These are phyloP conservation scores for Parascotia fuliginaria DNA, from an alignment of 2,888 invertebrate genomes.

Conservation along the genomic window DNA sequence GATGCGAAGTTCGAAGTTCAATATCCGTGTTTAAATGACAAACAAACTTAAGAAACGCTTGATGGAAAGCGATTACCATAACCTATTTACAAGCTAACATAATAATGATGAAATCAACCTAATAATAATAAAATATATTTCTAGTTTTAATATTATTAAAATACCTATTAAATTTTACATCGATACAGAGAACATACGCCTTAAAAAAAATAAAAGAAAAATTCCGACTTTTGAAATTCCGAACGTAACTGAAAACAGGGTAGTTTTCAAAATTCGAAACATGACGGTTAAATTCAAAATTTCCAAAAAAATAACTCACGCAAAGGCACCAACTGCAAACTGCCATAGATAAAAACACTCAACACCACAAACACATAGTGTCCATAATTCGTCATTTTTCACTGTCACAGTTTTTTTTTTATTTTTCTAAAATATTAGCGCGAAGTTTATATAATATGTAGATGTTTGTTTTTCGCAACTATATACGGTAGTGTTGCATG, in stretches of 20 bases:
- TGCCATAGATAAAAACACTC: constrained; percentile 64
- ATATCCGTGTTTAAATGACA: no score
- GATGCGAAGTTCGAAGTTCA: no score
- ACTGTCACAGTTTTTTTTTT: neutral
- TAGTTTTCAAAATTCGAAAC: neutral
- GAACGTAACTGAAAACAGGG: neutral
- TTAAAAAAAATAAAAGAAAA: no score
- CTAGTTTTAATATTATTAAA: no score
- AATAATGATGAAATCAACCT: no score
- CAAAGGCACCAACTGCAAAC: constrained; percentile 69
- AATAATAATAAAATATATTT: no score
- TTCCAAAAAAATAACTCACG: constrained; percentile 63
- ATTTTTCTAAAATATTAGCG: neutral
- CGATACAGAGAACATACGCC: no score
- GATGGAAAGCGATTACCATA: no score
- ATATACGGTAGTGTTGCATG: constrained; percentile 42
- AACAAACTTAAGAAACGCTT: no score
- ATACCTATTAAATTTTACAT: no score
- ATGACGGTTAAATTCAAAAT: constrained; percentile 21
- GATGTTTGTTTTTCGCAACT: constrained; percentile 17
- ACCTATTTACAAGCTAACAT: no score
- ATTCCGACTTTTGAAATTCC: no score
- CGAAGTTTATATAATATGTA: neutral
- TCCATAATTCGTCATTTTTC: constrained; percentile 43
- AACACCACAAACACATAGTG: constrained; percentile 54